Evolutionary conservation across 2,888 invertebrate genomes (phyloP).

Genomic region (Microplitis deprimator): DNA sequence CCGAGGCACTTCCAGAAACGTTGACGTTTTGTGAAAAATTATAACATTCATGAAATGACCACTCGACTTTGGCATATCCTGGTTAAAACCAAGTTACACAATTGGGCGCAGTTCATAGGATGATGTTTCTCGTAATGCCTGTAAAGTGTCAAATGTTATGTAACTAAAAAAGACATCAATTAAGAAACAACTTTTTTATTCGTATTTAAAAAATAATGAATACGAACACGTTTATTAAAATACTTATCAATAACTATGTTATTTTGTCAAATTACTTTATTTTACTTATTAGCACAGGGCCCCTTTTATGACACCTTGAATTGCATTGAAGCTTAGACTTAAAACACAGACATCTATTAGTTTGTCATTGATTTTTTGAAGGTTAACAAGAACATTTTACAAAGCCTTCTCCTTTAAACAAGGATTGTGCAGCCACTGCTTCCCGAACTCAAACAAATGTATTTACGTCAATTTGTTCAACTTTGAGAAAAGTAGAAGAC

Average conservation of each 20-base stretch:
- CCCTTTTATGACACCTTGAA: no score
- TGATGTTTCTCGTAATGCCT: background rate
- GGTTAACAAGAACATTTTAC: background rate
- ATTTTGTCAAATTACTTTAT: no score
- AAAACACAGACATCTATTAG: background rate
- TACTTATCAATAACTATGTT: no score
- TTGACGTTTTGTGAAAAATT: no score
- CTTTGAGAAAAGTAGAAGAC: background rate
- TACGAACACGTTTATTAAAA: no score
- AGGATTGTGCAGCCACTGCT: background rate
- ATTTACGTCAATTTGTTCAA: background rate
- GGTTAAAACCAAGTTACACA: background rate
- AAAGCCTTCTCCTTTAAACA: background rate
- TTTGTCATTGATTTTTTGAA: background rate
- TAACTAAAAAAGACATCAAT: background rate
- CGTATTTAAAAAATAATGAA: no score
- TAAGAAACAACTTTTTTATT: background rate
- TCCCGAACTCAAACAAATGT: background rate
- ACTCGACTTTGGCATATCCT: no score
- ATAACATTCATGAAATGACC: no score
- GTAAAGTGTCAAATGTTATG: background rate
- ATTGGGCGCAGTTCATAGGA: background rate
- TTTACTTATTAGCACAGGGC: no score
- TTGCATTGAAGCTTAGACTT: background rate
- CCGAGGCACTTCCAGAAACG: no score